Evolutionary conservation across 2,888 invertebrate species (phyloP).

Genomic region (Theristus sp.): DNA sequence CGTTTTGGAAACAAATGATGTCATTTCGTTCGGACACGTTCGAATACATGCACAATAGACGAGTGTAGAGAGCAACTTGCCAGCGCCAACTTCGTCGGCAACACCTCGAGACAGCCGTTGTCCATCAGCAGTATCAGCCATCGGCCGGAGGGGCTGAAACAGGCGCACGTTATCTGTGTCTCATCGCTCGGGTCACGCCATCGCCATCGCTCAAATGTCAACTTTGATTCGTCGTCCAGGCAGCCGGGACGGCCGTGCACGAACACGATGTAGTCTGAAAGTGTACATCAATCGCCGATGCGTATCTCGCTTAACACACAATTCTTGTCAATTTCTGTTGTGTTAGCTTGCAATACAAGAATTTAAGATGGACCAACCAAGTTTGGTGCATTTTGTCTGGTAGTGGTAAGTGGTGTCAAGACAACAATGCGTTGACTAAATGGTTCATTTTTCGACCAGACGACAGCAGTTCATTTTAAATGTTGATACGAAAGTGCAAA

Average conservation of each 20-base stretch:
- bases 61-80: no score
- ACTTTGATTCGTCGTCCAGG: neutral
- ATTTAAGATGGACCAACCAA: no score
- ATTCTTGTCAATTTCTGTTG: no score
- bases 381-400: no score
- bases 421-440: neutral
- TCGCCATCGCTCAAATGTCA: neutral
- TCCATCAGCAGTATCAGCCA: constrained; percentile 2
- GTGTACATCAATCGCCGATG: neutral
- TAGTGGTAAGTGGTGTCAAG: neutral
- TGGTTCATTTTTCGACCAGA: no score
- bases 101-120: neutral
- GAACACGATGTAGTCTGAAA: neutral
- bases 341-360: no score
- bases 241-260: neutral
- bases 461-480: neutral
- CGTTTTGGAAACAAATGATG: no score
- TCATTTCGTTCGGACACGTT: no score
- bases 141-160: constrained; percentile 3
- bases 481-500: neutral
- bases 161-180: neutral
- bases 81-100: neutral
- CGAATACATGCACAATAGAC: no score
- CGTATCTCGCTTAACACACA: neutral
- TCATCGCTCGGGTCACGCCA: neutral